Percentiles rank a stretch among this genome's conserved stretches.
Evolutionary conservation across 2,888 invertebrate species (phyloP).

Genomic region (Hipparchia sbordonii): DNA sequence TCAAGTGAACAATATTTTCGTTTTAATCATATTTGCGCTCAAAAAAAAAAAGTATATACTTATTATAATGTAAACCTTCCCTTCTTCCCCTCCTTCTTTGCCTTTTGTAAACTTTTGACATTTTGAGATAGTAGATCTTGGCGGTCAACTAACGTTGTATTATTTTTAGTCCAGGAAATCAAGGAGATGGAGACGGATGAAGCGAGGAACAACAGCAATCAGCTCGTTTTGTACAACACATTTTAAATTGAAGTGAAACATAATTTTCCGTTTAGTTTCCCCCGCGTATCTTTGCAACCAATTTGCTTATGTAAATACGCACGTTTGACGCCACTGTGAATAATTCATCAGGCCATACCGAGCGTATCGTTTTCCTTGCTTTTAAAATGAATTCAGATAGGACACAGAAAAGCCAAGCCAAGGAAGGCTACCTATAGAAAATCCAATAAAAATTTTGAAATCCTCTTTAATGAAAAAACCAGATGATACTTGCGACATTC

Average conservation of each 20-base stretch:
- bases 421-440: neutral
- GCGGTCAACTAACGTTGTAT: no score
- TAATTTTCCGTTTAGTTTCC: slow-evolving; percentile 19
- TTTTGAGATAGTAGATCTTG: no score
- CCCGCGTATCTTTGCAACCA: slow-evolving; percentile 59
- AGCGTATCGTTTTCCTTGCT: slow-evolving; percentile 8
- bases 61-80: no score
- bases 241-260: slow-evolving; percentile 12
- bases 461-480: no score
- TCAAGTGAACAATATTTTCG: no score
- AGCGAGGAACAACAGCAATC: neutral
- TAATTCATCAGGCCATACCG: slow-evolving; percentile 61
- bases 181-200: no score
- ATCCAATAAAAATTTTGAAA: neutral
- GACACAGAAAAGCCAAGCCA: neutral
- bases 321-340: slow-evolving; percentile 73
- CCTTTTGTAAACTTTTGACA: no score
- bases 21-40: no score
- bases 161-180: no score
- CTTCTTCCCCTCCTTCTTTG: no score
- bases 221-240: neutral
- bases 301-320: slow-evolving; percentile 82
- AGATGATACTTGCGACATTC: no score
- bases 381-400: neutral
- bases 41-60: no score